phyloP scores from a whole-genome alignment of 1,140 invertebrate species.

The Tetragonula clypearis region DNA sequence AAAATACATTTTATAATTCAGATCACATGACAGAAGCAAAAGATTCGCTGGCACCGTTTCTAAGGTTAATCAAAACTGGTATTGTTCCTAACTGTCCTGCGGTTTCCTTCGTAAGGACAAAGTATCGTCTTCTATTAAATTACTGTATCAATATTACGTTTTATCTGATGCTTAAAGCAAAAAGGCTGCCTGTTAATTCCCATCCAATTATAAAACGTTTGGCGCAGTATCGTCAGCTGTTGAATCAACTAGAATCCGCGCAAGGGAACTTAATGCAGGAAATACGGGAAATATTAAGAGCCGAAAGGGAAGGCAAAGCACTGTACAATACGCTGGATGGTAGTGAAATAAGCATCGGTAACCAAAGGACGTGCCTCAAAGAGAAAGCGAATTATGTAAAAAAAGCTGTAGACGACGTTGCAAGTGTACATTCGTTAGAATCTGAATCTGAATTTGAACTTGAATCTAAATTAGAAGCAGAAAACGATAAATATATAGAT shows the following conservation, averaged over 20 bases:
- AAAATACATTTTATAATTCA: constrained; percentile 61
- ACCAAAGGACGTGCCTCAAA: constrained; percentile 37
- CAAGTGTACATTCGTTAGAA: neutral
- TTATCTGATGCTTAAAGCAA: constrained; percentile 92
- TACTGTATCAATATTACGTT: constrained; percentile 94
- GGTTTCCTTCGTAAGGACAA: constrained; percentile 86
- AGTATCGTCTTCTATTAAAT: constrained; percentile 88
- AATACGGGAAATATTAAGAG: constrained; percentile 76
- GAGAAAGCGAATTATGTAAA: constrained; percentile 13
- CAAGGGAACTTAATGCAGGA: constrained; percentile 84
- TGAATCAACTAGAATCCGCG: constrained; percentile 87
- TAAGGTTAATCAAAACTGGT: constrained; percentile 84
- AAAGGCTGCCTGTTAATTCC: constrained; percentile 85
- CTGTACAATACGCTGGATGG: constrained; percentile 67
- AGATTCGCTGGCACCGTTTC: constrained; percentile 85
- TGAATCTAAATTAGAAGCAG: neutral
- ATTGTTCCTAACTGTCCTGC: constrained; percentile 83
- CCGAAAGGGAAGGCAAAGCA: constrained; percentile 66
- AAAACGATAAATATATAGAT: neutral
- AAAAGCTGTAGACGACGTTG: constrained; percentile 1
- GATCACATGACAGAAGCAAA: constrained; percentile 84
- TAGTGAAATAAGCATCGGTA: constrained; percentile 8
- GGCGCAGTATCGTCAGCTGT: constrained; percentile 89
- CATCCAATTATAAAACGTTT: constrained; percentile 94
- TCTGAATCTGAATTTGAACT: neutral